Percentiles rank a stretch among this genome's conserved stretches.
Conservation (phyloP, 2,888 invertebrate species). For the Scrobipalpa costella region DNA sequence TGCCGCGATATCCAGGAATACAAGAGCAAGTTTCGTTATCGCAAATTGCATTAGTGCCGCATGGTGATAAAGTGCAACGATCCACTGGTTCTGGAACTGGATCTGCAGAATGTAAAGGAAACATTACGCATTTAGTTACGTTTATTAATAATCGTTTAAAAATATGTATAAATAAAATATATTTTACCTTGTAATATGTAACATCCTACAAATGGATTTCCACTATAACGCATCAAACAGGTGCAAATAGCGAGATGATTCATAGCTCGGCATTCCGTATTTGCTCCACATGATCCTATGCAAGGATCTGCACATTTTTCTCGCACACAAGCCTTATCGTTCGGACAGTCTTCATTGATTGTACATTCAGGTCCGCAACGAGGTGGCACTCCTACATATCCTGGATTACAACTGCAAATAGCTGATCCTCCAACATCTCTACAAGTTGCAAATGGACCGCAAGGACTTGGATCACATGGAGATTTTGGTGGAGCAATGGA, state of each 20-base stretch:
- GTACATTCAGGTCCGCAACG: constrained; percentile 89
- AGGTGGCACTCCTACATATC: constrained; percentile 85
- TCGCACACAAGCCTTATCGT: constrained; percentile 85
- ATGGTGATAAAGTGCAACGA: constrained; percentile 83
- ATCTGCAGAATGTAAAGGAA: constrained; percentile 47
- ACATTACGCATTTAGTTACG: constrained; percentile 16
- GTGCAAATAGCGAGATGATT: constrained; percentile 90
- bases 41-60: constrained; percentile 84
- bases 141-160: background rate
- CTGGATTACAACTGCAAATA: constrained; percentile 83
- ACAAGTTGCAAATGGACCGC: constrained; percentile 85
- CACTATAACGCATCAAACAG: constrained; percentile 84
- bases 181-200: constrained; percentile 57
- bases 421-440: constrained; percentile 76
- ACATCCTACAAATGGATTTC: constrained; percentile 86
- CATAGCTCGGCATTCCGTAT: constrained; percentile 85
- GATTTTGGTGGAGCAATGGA: constrained; percentile 77
- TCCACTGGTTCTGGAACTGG: constrained; percentile 62
- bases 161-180: background rate
- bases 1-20: constrained; percentile 82
- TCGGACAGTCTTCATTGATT: constrained; percentile 88
- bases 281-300: constrained; percentile 85
- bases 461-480: constrained; percentile 85
- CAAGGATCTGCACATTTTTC: constrained; percentile 89
- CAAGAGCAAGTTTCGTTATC: constrained; percentile 83